Conservation (phyloP, 2,888 invertebrate genomes). For the Pristionchus mayeri region DNA sequence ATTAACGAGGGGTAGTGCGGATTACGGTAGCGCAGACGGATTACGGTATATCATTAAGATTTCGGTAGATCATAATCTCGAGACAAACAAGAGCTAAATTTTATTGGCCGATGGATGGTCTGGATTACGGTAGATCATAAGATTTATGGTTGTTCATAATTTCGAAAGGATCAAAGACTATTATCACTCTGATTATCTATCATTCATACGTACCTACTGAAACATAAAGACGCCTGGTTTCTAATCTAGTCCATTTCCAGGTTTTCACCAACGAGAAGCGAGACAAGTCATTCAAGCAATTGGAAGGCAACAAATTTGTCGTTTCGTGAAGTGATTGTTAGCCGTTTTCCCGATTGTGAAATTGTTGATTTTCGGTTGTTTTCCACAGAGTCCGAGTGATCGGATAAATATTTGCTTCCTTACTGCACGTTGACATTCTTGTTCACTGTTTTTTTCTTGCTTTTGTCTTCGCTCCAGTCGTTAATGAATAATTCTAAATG, state of each 20-base stretch:
- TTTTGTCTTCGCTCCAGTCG: not conserved
- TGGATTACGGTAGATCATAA: no score
- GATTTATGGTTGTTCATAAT: no score
- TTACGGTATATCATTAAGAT: not conserved
- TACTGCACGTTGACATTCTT: not conserved
- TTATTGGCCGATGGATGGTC: no score
- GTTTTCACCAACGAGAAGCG: conserved; percentile 19
- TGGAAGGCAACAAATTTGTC: conserved; percentile 38
- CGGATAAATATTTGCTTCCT: not conserved
- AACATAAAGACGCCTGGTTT: no score
- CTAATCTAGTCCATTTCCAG: not conserved
- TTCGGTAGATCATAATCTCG: not conserved
- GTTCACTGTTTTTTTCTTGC: not conserved
- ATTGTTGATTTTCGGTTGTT: conserved; percentile 29
- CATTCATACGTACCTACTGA: no score
- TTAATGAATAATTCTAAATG: no score
- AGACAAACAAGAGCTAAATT: not conserved
- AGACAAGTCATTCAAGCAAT: conserved; percentile 25
- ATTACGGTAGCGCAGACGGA: not conserved
- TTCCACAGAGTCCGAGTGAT: not conserved
- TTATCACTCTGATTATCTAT: no score
- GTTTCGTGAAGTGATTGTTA: not conserved
- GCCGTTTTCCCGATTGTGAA: not conserved
- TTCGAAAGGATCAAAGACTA: no score
- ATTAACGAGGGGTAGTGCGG: not conserved